Base-by-base conservation (phyloP, 2,888 invertebrate genomes). In the Nemapogon koenigi region DNA sequence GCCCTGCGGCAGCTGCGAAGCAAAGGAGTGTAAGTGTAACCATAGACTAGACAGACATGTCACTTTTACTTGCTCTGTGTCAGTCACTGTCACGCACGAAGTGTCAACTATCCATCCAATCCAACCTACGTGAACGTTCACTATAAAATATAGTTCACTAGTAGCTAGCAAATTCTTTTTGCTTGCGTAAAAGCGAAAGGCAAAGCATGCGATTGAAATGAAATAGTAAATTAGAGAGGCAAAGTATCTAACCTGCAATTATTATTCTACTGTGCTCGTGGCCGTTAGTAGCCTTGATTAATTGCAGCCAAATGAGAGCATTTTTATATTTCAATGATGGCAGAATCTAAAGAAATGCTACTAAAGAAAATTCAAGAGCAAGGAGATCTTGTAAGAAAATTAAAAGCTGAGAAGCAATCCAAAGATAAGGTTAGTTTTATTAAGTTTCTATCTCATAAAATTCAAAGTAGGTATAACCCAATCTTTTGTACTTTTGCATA, bases 371-470 rank as follows among this genome's bases (percentile, higher is more conserved):
- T 78, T 41, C 67, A 75, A 57, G 73, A 71, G 54, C 93, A 93
- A 68, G 92, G 91, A 46, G 90, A 92, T 62, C 64, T 89, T 49
- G 90, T 94, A 36, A 83, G 92, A 55, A 88, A 88, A 71, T 73
- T 93, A 44, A 94, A 94, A 75, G 81, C 87, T 46, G 85, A 87
- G 18, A 91, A 91, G 69, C 90, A 89, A 65, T 83, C 86, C 37
- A 85, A 83, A 61, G 87, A 87, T 49, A 86, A 87, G 89, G 92
- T 91, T 53, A 16, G 4, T 19, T n/a, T n/a, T 28, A 7, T 28
- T 7, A 28, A 28, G 4, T 10, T 7, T 22, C 57, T 63, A 49
- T 61, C 59, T 62, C 59, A 64, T 49, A 32, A 31, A 27, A 30
- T 41, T 37, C 44, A 22, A 7, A 22, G 10, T 22, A 22, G 4